Conservation (phyloP, 2,888 invertebrate species). For the Chloromyia formosa region DNA sequence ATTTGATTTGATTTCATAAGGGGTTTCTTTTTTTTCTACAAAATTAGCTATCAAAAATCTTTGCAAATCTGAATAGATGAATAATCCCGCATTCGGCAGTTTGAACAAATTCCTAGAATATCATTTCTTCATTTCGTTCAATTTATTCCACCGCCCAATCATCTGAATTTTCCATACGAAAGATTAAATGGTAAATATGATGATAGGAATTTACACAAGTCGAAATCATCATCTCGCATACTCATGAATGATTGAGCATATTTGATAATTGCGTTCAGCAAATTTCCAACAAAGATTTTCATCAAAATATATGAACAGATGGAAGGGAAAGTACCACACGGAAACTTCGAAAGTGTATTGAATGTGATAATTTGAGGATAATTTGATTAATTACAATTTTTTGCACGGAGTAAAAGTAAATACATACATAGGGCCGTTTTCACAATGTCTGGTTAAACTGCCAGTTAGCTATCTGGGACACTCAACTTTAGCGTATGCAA, state of each 20-base stretch:
- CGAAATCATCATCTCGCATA: neutral
- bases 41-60: too few relatives aligned
- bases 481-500: too few relatives aligned
- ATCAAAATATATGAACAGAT: neutral
- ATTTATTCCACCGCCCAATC: neutral
- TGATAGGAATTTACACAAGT: neutral
- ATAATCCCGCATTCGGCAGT: too few relatives aligned
- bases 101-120: too few relatives aligned
- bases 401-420: too few relatives aligned
- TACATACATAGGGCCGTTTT: too few relatives aligned
- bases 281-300: neutral
- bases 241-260: neutral
- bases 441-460: too few relatives aligned
- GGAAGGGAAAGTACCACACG: neutral
- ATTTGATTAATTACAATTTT: neutral
- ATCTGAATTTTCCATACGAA: conserved; percentile 20
- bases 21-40: too few relatives aligned
- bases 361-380: neutral
- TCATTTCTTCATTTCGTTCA: too few relatives aligned
- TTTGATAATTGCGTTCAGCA: neutral
- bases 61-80: too few relatives aligned
- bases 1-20: too few relatives aligned
- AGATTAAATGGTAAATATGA: conserved; percentile 30
- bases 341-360: neutral
- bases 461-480: too few relatives aligned